Evolutionary conservation across 2,113 vertebrate genomes (phyloP).

Genomic region (Ictalurus furcatus): DNA sequence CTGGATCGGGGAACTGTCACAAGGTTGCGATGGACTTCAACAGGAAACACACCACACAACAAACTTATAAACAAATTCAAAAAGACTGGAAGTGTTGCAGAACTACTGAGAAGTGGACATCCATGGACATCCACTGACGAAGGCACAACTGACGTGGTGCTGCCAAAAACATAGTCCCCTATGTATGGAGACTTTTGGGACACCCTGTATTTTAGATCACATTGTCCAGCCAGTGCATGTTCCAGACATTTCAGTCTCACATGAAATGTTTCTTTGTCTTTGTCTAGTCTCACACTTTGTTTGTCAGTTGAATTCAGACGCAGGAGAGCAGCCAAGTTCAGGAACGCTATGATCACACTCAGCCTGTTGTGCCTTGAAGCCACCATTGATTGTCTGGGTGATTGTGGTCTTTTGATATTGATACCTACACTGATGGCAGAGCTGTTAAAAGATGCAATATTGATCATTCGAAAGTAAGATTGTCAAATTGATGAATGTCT

Average conservation of each 20-base stretch:
- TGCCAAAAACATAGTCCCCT: too few relatives aligned
- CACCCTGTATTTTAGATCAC: neutral
- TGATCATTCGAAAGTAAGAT: constrained; percentile 68
- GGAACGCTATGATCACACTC: constrained; percentile 68
- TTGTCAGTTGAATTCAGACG: constrained; percentile 72
- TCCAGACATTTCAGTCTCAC: neutral
- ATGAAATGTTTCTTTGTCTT: constrained; percentile 19
- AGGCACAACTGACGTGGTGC: too few relatives aligned
- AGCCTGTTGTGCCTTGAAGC: constrained; percentile 63
- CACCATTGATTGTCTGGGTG: constrained; percentile 76
- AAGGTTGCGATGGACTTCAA: too few relatives aligned
- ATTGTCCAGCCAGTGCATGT: neutral
- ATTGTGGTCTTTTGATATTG: constrained; percentile 76
- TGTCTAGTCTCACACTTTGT: constrained; percentile 64
- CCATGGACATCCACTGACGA: too few relatives aligned
- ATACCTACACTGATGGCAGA: constrained; percentile 77
- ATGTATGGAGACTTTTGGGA: too few relatives aligned
- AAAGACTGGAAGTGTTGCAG: too few relatives aligned
- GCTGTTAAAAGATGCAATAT: constrained; percentile 67
- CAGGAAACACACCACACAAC: too few relatives aligned
- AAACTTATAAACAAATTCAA: too few relatives aligned
- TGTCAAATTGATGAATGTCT: constrained; percentile 53
- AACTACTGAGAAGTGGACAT: too few relatives aligned
- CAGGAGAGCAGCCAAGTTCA: constrained; percentile 68
- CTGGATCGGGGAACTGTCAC: too few relatives aligned